Base-by-base conservation (phyloP, 1,140 invertebrate genomes). In the Drosophila ogumai region DNA sequence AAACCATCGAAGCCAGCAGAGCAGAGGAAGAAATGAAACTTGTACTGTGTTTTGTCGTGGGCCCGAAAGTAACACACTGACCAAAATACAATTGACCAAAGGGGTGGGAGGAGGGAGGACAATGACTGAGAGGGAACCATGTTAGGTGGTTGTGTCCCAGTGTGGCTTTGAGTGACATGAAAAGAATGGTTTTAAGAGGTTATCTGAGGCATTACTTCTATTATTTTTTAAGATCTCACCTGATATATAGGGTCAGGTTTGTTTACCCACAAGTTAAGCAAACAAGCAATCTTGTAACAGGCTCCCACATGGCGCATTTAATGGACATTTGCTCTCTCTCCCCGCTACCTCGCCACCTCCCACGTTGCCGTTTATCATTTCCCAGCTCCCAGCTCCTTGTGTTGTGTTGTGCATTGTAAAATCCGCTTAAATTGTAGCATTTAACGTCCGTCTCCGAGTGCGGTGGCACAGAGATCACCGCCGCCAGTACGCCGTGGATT, bases 381-480 rank as follows among this genome's bases (percentile, higher is more conserved):
- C 13, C 19, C 57, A 49, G 34, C 12, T 31, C 13, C 19, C 57
- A 49, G 34, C 12, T 49, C 1, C 47, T 10, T 12, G 25, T 36
- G 38, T 67, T 47, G 17, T 67, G 31, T 71, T 49, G 43, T 28
- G 63, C 56, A 77, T 69, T 77, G 56, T 69, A 77, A 61, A 77
- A 77, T 77, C 74, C 75, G 64, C 75, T 77, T 77, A 77, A 77
- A 77, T 61, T 77, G 74, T 69, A 69, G 74, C 74, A 77, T 77
- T 77, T 77, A 77, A 69, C 64, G 52, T 67, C 74, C 73, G 43
- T 13, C 50, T 17, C 43, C 31, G 6, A 19, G 17, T 1, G 22
- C 15, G 22, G 5, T 1, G 54, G 34, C 22, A 4, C 22, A n/a
- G 40, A 64, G 60, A 36, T 63, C 60, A 25, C 38, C 32, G 25